These are phyloP conservation scores for Bombus turneri DNA, from an alignment of 1,140 invertebrate species.

Conservation along the genomic window DNA sequence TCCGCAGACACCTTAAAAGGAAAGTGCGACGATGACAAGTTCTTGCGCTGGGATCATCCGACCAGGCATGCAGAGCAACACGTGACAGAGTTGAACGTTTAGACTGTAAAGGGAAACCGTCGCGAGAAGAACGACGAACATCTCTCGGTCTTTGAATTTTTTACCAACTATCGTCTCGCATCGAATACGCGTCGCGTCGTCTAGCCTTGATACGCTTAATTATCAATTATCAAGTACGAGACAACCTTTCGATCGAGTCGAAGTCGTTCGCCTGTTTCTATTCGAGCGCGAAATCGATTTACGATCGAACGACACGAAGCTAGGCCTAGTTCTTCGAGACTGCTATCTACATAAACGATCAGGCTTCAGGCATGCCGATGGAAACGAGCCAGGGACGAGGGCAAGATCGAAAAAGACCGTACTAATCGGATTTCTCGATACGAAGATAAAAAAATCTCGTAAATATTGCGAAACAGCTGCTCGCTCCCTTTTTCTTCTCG, in stretches of 20 bases:
- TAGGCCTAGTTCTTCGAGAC: not conserved
- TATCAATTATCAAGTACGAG: not conserved
- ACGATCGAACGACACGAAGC: not conserved
- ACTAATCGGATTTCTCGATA: slow-evolving; percentile 13
- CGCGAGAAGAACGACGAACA: not conserved
- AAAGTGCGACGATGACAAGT: too few relatives aligned
- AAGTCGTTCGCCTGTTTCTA: not conserved
- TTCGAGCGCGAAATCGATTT: not conserved
- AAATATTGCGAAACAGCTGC: slow-evolving; percentile 11
- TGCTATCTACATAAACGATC: not conserved
- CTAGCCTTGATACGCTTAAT: not conserved
- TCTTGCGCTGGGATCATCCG: too few relatives aligned
- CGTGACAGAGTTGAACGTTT: too few relatives aligned
- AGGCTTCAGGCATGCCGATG: not conserved
- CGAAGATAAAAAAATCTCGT: not conserved
- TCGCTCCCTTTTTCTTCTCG: not conserved
- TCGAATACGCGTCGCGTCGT: not conserved
- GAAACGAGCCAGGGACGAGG: not conserved
- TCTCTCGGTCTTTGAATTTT: too few relatives aligned
- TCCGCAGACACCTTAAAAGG: too few relatives aligned
- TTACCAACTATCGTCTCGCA: not conserved
- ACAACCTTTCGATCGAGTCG: too few relatives aligned
- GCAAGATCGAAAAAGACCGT: not conserved
- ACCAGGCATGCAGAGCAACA: too few relatives aligned
- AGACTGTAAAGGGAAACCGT: too few relatives aligned